Percentiles rank a stretch among this genome's conserved stretches.
phyloP scores from a whole-genome alignment of 2,888 invertebrate species.

The Cantharis lateralis region DNA sequence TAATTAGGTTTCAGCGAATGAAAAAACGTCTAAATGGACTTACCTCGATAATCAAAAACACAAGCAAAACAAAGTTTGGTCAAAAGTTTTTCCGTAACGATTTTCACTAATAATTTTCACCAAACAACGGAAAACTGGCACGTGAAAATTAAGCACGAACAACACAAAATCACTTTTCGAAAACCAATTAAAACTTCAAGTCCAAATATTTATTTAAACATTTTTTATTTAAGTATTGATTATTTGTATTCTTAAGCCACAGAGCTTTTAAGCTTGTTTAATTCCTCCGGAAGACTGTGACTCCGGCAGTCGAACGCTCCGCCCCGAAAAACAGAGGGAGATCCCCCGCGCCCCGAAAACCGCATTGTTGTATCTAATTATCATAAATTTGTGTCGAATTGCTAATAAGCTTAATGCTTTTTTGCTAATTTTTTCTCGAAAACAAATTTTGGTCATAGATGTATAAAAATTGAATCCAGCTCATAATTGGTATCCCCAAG shows the following conservation, averaged over 20 bases:
- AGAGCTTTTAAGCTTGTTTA: constrained; percentile 33
- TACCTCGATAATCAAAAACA: not conserved
- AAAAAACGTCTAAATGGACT: not conserved
- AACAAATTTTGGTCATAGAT: not conserved
- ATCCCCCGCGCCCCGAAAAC: constrained; percentile 44
- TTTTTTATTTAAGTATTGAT: not conserved
- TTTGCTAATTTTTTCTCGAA: not conserved
- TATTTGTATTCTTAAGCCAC: constrained; percentile 9
- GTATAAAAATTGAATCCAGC: not conserved
- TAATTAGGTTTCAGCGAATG: not conserved
- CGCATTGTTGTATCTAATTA: constrained; percentile 51
- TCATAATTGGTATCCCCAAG: not conserved
- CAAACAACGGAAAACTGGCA: not conserved
- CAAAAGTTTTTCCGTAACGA: not conserved
- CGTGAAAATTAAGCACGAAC: not conserved
- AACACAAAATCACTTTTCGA: not conserved
- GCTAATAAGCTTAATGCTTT: constrained; percentile 32
- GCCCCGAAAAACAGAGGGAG: constrained; percentile 36
- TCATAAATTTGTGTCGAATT: constrained; percentile 53
- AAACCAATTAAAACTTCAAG: not conserved
- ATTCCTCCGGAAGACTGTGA: constrained; percentile 43
- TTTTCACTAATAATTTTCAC: not conserved
- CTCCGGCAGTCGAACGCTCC: constrained; percentile 44
- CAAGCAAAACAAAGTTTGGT: not conserved
- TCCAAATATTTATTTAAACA: not conserved